Conservation (phyloP, 1,140 invertebrate genomes). For the Musca vetustissima region DNA sequence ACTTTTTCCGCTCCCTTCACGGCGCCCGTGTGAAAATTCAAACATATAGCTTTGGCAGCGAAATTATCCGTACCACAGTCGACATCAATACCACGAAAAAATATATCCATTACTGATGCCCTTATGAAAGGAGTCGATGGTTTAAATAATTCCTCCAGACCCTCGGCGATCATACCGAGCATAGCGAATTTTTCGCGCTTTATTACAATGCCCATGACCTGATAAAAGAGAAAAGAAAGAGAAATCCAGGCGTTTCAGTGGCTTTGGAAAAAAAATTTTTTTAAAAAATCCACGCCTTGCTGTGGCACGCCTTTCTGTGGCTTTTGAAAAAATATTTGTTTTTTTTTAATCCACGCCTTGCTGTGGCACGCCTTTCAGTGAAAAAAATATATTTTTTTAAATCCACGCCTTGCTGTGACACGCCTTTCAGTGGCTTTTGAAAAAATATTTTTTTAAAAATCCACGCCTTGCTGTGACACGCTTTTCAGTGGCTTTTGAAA, state of each 20-base stretch:
- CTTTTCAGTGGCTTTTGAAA: neutral
- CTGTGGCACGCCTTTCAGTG: no score
- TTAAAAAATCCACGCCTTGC: no score
- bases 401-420: no score
- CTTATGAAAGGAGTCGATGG: constrained; percentile 64
- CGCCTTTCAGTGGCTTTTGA: no score
- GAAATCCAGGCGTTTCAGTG: neutral
- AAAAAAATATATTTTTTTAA: no score
- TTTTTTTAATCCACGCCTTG: neutral
- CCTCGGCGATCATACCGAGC: constrained; percentile 60
- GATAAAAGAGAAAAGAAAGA: neutral
- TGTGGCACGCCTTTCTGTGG: no score
- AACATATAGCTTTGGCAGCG: constrained; percentile 68
- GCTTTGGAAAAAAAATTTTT: no score
- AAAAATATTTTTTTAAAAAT: neutral
- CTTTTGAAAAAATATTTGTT: neutral
- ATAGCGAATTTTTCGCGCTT: constrained; percentile 60
- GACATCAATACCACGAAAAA: constrained; percentile 68
- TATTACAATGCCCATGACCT: constrained; percentile 55
- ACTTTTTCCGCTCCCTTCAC: constrained; percentile 56
- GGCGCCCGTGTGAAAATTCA: constrained; percentile 60
- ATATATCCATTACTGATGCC: constrained; percentile 63
- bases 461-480: neutral
- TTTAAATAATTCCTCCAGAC: constrained; percentile 62
- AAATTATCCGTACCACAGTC: constrained; percentile 70